Percentiles rank a stretch among this genome's conserved stretches.
Evolutionary conservation across 2,888 invertebrate genomes (phyloP).

Genomic region (Tortricodes alternella): DNA sequence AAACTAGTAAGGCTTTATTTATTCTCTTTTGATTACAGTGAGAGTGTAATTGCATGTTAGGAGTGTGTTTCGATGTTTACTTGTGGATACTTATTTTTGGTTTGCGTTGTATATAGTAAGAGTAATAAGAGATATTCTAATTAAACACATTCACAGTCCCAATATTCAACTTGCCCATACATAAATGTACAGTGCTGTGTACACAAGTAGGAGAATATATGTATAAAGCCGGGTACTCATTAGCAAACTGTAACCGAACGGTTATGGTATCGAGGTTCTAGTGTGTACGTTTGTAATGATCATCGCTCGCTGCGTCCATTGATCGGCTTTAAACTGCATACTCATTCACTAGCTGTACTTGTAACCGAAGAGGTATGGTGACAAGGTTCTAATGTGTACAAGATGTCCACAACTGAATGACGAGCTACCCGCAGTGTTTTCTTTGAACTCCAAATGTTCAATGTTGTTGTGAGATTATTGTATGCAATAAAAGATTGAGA

Average conservation of each 20-base stretch:
- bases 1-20: background rate
- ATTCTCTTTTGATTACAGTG: background rate
- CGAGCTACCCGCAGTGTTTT: background rate
- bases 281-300: slow-evolving; percentile 12
- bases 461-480: too few species aligned
- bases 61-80: slow-evolving; percentile 7
- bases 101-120: background rate
- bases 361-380: too few species aligned
- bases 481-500: too few species aligned
- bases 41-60: slow-evolving; percentile 8
- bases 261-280: slow-evolving; percentile 35
- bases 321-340: background rate
- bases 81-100: background rate
- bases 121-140: background rate
- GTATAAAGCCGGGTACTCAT: slow-evolving; percentile 19
- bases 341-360: background rate
- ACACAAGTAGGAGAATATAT: too few species aligned
- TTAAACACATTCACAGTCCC: too few species aligned
- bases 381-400: background rate
- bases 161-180: too few species aligned
- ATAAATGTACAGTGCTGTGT: too few species aligned
- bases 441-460: too few species aligned
- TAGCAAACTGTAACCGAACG: slow-evolving; percentile 30
- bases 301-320: background rate
- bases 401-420: background rate